These are phyloP conservation scores for Hydropotes inermis DNA, from an alignment of 2,113 vertebrate species.

Conservation along the genomic window DNA sequence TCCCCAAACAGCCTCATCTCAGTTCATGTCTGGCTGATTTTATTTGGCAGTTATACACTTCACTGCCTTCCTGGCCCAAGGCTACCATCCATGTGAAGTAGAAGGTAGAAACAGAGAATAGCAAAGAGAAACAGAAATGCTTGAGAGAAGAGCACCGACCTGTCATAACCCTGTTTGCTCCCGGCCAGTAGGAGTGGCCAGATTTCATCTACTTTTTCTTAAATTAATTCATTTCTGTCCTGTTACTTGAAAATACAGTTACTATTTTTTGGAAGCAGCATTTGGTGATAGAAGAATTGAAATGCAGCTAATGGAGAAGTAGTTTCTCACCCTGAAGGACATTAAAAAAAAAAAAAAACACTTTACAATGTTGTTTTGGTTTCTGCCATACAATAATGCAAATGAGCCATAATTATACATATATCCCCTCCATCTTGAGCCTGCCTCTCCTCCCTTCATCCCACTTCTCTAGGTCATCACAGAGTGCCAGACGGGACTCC, in stretches of 20 bases:
- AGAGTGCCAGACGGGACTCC: not conserved
- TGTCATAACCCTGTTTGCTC: not conserved
- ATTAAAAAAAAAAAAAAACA: not conserved
- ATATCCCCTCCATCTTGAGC: not conserved
- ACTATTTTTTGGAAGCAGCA: not conserved
- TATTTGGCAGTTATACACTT: not conserved
- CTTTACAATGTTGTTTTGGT: not conserved
- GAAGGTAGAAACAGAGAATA: not conserved
- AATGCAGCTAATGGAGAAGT: not conserved
- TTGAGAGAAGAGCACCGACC: not conserved
- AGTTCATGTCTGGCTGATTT: not conserved
- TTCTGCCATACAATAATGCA: not conserved
- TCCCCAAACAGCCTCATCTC: not conserved
- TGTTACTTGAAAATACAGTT: not conserved
- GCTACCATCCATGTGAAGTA: not conserved
- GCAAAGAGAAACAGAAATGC: not conserved
- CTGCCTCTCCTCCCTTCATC: not conserved
- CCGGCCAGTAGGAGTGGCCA: not conserved
- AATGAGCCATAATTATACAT: not conserved
- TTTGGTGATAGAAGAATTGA: not conserved
- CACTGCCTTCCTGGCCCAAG: not conserved
- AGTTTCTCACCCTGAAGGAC: not conserved
- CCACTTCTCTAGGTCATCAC: not conserved
- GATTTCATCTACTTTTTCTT: not conserved
- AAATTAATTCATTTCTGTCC: not conserved